Base-by-base conservation (phyloP, 2,888 invertebrate species). In the Heliconius aoede region DNA sequence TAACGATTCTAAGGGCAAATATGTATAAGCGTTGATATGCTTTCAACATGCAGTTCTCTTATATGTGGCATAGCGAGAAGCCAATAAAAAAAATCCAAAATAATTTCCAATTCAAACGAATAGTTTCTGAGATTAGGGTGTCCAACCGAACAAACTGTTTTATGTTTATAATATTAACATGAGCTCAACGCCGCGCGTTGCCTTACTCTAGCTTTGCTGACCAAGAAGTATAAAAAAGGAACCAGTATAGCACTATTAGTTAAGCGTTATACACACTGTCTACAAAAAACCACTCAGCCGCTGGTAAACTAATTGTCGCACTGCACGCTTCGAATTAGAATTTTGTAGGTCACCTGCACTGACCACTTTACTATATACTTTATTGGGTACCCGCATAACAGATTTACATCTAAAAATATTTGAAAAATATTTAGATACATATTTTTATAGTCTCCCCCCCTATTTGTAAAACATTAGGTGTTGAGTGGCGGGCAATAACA, bases 341-440 rank as follows among this genome's bases (percentile, higher is more conserved):
- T 36, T 72, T 72, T 72, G 58, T 72, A 72, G 72, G 72, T 72
- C 72, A 72, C 72, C 72, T 61, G 72, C 72, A 72, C 13, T 55
- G 65, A 15, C 36, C 24, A 24, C 8, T 13, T 40, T 65, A 24
- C 36, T 65, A 15, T 65, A 64, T 15, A 64, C n/a, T n/a, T 5
- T 64, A 64, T 64, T 36, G 32, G 32, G 7, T 32, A 30, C 30
- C 18, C 21, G 61, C n/a, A 21, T 32, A n/a, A 64, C 9, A n/a
- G 30, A n/a, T 11, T 24, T 26, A 2, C n/a, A 58, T 9, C 15
- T 26, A 26, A 60, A 26, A 26, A 15, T 26, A 60, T 26, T 24
- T 26, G 26, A 24, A 60, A 60, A 7, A 4, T 26, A 26, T n/a
- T 26, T 1, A 0, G 5, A 24, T 0, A n/a, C 13, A 9, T 58